phyloP scores from a whole-genome alignment of 2,797 vertebrate species.

The Microhierax caerulescens region DNA sequence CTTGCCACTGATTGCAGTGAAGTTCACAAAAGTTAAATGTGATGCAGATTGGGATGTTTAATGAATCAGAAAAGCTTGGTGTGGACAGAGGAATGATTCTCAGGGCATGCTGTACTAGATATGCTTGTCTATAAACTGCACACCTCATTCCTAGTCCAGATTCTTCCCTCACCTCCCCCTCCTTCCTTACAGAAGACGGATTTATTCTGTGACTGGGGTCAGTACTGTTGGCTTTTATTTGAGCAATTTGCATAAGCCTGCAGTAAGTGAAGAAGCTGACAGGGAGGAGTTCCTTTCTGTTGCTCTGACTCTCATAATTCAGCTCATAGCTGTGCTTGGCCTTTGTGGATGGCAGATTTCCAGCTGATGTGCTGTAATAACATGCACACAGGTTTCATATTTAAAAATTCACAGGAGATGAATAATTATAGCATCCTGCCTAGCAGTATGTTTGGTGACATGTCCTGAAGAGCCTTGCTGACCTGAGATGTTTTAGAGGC shows the following conservation, averaged over 20 bases:
- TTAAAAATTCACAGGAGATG: slow-evolving; percentile 67
- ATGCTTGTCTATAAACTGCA: background rate
- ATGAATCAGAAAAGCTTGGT: slow-evolving; percentile 38
- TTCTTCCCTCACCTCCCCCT: background rate
- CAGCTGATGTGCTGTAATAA: slow-evolving; percentile 61
- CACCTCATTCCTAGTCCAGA: background rate
- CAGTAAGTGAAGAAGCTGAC: background rate
- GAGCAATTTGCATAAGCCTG: slow-evolving; percentile 36
- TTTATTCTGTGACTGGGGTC: slow-evolving; percentile 57
- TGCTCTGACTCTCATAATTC: slow-evolving; percentile 54
- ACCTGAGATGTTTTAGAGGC: background rate
- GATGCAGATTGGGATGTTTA: slow-evolving; percentile 3
- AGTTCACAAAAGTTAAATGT: slow-evolving; percentile 23
- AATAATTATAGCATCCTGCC: slow-evolving; percentile 63
- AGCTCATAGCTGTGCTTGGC: slow-evolving; percentile 48
- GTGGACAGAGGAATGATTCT: background rate
- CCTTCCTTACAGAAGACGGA: background rate
- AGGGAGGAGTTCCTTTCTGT: background rate
- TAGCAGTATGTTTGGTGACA: background rate
- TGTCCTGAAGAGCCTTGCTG: background rate
- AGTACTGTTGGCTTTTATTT: slow-evolving; percentile 5
- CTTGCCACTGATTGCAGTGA: background rate
- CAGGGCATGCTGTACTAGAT: background rate
- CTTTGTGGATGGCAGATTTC: slow-evolving; percentile 70
- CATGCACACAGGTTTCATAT: slow-evolving; percentile 42